Evolutionary conservation across 2,888 invertebrate species (phyloP), one percentile per base, ranked within the genome.

Genomic region (Eugnorisma glareosa): DNA sequence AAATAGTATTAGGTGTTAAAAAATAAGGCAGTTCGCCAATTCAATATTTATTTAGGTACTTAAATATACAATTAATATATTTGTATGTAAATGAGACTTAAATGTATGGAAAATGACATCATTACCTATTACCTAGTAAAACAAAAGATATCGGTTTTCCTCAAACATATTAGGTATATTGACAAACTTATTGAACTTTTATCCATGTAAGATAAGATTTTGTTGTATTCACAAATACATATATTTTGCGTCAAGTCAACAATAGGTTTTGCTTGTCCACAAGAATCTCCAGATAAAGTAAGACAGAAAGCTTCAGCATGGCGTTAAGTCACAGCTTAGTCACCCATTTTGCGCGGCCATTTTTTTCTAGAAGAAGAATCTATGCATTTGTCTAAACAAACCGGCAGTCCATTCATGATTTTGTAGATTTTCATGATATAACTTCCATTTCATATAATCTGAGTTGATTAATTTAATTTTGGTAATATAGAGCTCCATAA

Each of bases 81-180:
- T 8, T 57, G 13, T 70, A 63, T 67, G 75, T 69, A 77, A 71
- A 77, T 48, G 40, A 51, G 24, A 24, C 8, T 0, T n/a, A n/a
- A n/a, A n/a, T n/a, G n/a, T n/a, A n/a, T n/a, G n/a, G n/a, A 48
- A 35, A 28, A 71, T 81, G 71, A 72, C 77, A 69, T 81, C 77
- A 81, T n/a, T n/a, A n/a, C n/a, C 61, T 35, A 18, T 51, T 51
- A 5, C 18, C 15, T 10, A n/a, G 43, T 24, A 51, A 40, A 37
- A 61, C 43, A 37, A 54, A 15, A 61, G 31, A 70, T 69, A 43
- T 69, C 6, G 59, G 18, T 61, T 79, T 70, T 79, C 54, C 45
- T 57, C 15, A 64, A 31, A 43, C 6, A 21, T 28, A n/a, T 64
- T 35, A 35, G 4, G 6, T 24, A 1, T 70, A 18, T 67, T 70